These are phyloP conservation scores for Drosophila teissieri DNA, from an alignment of 1,140 invertebrate genomes.

Conservation along the genomic window DNA sequence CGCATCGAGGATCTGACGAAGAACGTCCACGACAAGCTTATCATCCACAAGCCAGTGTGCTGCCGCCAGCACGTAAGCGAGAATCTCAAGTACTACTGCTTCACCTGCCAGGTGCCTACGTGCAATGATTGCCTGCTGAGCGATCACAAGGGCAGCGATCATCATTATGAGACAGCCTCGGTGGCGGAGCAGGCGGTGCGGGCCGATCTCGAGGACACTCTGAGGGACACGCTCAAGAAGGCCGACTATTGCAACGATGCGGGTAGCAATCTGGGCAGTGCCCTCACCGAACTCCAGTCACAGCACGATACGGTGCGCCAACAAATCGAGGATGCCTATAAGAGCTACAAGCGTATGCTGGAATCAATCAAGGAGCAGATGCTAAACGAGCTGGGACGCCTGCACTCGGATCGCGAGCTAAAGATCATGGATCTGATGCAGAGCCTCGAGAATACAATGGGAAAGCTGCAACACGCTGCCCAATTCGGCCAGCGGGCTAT, in stretches of 20 bases:
- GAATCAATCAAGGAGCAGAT: constrained; percentile 91
- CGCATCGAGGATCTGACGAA: constrained; percentile 94
- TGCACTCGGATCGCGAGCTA: constrained; percentile 93
- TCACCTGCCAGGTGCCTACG: constrained; percentile 92
- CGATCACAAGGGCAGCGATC: constrained; percentile 90
- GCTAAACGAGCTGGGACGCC: constrained; percentile 90
- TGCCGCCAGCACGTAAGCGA: constrained; percentile 91
- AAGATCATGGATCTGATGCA: constrained; percentile 95
- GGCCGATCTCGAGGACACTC: constrained; percentile 90
- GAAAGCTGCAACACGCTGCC: constrained; percentile 93
- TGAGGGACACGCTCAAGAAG: constrained; percentile 90
- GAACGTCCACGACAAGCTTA: constrained; percentile 87
- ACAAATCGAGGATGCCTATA: constrained; percentile 93
- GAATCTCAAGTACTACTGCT: constrained; percentile 92
- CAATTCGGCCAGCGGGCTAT: constrained; percentile 92
- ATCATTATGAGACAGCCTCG: constrained; percentile 91
- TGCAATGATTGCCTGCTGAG: constrained; percentile 92
- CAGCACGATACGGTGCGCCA: constrained; percentile 94
- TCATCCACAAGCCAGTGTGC: constrained; percentile 93
- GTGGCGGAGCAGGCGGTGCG: constrained; percentile 91
- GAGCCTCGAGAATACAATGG: constrained; percentile 91
- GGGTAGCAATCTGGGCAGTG: constrained; percentile 89
- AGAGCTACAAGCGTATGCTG: constrained; percentile 92
- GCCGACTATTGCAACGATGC: constrained; percentile 90
- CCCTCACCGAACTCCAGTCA: constrained; percentile 92